These are phyloP conservation scores for Camponotus pennsylvanicus DNA, from an alignment of 1,140 invertebrate species.

Conservation along the genomic window DNA sequence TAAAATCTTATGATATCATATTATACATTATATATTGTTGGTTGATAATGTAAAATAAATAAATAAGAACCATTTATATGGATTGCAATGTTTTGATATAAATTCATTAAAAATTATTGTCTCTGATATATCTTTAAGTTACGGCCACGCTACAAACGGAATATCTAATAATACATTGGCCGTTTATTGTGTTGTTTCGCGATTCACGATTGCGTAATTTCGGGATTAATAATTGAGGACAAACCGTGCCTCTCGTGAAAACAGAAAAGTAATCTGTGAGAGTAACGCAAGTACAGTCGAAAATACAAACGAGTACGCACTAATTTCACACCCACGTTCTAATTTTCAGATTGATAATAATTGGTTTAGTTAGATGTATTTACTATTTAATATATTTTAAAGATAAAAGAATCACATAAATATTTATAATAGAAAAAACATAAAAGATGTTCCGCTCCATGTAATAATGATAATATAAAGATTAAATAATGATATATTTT, in stretches of 20 bases:
- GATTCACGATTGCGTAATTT: constrained; percentile 40
- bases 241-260: not conserved
- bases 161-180: constrained; percentile 41
- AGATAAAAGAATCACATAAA: not conserved
- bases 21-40: not conserved
- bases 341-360: not conserved
- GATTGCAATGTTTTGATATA: not conserved
- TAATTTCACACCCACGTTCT: not conserved
- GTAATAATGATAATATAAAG: too few species aligned
- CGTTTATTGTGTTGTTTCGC: constrained; percentile 33
- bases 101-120: constrained; percentile 11
- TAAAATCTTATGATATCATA: too few species aligned
- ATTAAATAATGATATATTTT: not conserved
- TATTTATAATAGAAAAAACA: not conserved
- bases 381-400: not conserved
- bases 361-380: not conserved
- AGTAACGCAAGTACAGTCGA: not conserved
- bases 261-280: not conserved
- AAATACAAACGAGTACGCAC: not conserved
- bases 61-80: not conserved
- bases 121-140: not conserved
- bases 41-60: not conserved
- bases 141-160: not conserved
- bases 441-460: not conserved
- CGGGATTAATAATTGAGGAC: constrained; percentile 41